These are phyloP conservation scores for Allobates femoralis DNA, from an alignment of 2,797 vertebrate genomes.

Conservation along the genomic window DNA sequence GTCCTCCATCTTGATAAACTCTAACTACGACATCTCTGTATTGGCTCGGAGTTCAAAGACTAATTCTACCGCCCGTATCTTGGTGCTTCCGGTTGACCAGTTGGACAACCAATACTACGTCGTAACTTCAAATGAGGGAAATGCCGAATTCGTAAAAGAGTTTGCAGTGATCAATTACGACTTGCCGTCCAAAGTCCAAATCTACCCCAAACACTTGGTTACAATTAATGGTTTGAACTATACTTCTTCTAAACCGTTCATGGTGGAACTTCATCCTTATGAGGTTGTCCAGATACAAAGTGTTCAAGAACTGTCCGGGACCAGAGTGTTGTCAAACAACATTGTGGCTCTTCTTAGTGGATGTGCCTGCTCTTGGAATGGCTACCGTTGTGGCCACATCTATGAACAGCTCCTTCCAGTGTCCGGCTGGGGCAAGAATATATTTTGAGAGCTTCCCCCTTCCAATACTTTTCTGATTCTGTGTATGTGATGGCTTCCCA, in stretches of 20 bases:
- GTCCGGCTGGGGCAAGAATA: conserved; percentile 74
- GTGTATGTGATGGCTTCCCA: conserved; percentile 71
- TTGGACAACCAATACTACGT: conserved; percentile 77
- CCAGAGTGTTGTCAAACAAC: conserved; percentile 66
- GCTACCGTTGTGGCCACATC: conserved; percentile 73
- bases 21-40: conserved; percentile 72
- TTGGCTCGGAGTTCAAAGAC: conserved; percentile 69
- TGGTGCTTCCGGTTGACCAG: conserved; percentile 69
- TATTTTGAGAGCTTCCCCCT: conserved; percentile 67
- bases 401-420: conserved; percentile 79
- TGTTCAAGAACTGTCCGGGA: conserved; percentile 60
- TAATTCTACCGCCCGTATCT: conserved; percentile 68
- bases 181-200: conserved; percentile 65
- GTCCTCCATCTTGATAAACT: conserved; percentile 69
- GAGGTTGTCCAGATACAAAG: conserved; percentile 76
- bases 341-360: conserved; percentile 73
- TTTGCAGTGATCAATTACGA: conserved; percentile 76
- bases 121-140: conserved; percentile 67
- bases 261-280: conserved; percentile 68
- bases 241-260: fast-evolving
- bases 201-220: conserved; percentile 57
- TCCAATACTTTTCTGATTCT: conserved; percentile 66
- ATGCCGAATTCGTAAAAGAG: conserved; percentile 57
- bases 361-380: conserved; percentile 70
- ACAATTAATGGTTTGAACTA: conserved; percentile 57